A percentile compares a stretch with the other conserved stretches of the same genome.
These are phyloP conservation scores for Melanotaenia boesemani DNA, from an alignment of 2,797 vertebrate species.

Conservation along the genomic window DNA sequence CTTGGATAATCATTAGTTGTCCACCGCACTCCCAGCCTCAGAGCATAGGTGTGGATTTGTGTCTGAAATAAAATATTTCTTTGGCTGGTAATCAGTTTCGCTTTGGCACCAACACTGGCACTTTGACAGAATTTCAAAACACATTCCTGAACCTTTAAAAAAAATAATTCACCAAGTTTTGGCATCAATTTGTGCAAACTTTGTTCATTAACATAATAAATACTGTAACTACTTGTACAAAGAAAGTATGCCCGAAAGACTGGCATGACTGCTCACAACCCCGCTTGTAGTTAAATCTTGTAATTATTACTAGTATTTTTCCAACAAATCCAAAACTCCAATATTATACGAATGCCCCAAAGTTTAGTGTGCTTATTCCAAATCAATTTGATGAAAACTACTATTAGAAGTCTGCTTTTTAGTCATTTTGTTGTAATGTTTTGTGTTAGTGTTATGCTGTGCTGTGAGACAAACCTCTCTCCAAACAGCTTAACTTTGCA, in stretches of 20 bases:
- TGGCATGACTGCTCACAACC: not conserved
- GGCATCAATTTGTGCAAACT: slow-evolving; percentile 1
- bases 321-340: no score
- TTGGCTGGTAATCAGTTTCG: not conserved
- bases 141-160: not conserved
- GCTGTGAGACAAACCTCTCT: no score
- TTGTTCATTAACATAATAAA: not conserved
- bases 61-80: slow-evolving; percentile 2
- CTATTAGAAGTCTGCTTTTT: no score
- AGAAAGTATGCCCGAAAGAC: not conserved
- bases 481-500: no score
- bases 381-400: no score
- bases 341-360: no score
- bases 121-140: slow-evolving; percentile 12
- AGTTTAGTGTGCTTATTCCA: no score
- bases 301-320: not conserved
- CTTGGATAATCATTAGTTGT: slow-evolving; percentile 9
- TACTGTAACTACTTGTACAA: not conserved
- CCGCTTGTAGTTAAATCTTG: slow-evolving; percentile 1
- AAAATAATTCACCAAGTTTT: not conserved
- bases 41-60: not conserved
- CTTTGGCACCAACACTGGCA: not conserved
- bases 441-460: no score
- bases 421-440: no score
- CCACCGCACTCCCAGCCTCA: slow-evolving; percentile 1